A percentile compares a stretch with the other conserved stretches of the same genome.
Conservation (phyloP, 2,888 invertebrate species). For the Caenorhabditis virilis region DNA sequence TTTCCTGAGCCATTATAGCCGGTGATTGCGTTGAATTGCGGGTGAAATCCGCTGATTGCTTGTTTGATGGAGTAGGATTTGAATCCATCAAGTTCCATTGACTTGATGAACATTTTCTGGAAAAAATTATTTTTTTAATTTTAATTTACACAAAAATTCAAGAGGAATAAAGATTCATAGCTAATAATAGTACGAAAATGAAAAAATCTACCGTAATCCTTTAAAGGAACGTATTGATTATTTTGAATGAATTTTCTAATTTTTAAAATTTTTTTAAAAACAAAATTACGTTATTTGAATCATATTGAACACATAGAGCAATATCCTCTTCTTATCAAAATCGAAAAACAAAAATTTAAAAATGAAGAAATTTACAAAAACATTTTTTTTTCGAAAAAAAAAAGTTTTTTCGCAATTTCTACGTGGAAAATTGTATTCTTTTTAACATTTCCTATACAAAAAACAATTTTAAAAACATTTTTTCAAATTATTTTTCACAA, state of each 20-base stretch:
- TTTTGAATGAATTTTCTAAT: too few species aligned
- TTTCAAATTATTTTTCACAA: too few species aligned
- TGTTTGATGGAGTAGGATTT: conserved; percentile 94
- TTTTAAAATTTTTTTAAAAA: too few species aligned
- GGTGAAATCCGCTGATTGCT: conserved; percentile 89
- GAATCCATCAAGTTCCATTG: conserved; percentile 91
- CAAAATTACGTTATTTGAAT: too few species aligned
- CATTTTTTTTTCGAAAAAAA: background rate
- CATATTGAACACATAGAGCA: too few species aligned
- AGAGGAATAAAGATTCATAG: background rate
- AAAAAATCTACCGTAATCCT: conserved; percentile 1
- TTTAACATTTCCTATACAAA: too few species aligned
- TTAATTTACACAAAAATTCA: background rate
- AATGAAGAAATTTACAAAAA: conserved; percentile 14
- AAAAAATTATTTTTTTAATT: background rate
- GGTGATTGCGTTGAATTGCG: conserved; percentile 94
- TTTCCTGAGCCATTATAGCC: conserved; percentile 70
- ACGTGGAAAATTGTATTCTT: too few species aligned
- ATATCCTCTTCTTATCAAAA: too few species aligned
- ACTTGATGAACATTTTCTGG: conserved; percentile 83
- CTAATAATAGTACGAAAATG: background rate
- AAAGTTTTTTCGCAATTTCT: too few species aligned
- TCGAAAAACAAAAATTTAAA: conserved; percentile 14
- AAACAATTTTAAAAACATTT: too few species aligned
- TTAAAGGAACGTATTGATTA: too few species aligned